Evolutionary conservation across 2,113 vertebrate species (phyloP).

Genomic region (Paracanthobrama guichenoti): DNA sequence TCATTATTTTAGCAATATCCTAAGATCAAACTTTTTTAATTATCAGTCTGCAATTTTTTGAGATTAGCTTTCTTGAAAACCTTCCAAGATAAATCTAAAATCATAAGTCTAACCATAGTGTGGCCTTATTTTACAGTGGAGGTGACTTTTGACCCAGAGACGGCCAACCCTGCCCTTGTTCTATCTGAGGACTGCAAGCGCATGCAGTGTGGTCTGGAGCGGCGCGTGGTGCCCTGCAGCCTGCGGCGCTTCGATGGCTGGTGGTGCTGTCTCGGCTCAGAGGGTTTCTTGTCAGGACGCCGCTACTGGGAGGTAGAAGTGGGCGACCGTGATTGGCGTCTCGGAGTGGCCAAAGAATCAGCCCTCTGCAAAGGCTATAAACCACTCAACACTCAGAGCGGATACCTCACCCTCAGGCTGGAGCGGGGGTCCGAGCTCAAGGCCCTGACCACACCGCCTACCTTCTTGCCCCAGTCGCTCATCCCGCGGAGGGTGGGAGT

Average conservation of each 20-base stretch:
- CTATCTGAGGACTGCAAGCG: slow-evolving; percentile 81
- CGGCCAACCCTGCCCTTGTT: slow-evolving; percentile 74
- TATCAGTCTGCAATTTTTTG: no score
- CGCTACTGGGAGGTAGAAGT: slow-evolving; percentile 85
- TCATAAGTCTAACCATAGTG: not conserved
- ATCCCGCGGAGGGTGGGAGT: slow-evolving; percentile 59
- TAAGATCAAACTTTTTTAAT: no score
- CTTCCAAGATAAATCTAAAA: not conserved
- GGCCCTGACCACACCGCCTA: slow-evolving; percentile 71
- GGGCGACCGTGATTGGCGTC: slow-evolving; percentile 84
- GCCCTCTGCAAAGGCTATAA: slow-evolving; percentile 77
- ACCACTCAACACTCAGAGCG: slow-evolving; percentile 69
- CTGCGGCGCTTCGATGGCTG: slow-evolving; percentile 69
- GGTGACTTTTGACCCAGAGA: slow-evolving; percentile 73
- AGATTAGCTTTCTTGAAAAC: not conserved
- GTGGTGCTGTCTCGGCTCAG: slow-evolving; percentile 71
- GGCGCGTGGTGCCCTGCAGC: slow-evolving; percentile 57
- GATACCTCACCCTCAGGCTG: slow-evolving; percentile 76
- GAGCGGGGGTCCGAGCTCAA: slow-evolving; percentile 74
- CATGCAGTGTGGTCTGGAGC: slow-evolving; percentile 79
- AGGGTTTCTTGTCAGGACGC: slow-evolving; percentile 70
- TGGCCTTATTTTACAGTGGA: slow-evolving; percentile 74
- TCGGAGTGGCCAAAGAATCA: slow-evolving; percentile 83
- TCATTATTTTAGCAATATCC: no score
- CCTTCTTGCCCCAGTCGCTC: slow-evolving; percentile 54